Evolutionary conservation across 2,113 vertebrate species (phyloP), one percentile per base, ranked within the genome.

Genomic region (Polypterus senegalus): DNA sequence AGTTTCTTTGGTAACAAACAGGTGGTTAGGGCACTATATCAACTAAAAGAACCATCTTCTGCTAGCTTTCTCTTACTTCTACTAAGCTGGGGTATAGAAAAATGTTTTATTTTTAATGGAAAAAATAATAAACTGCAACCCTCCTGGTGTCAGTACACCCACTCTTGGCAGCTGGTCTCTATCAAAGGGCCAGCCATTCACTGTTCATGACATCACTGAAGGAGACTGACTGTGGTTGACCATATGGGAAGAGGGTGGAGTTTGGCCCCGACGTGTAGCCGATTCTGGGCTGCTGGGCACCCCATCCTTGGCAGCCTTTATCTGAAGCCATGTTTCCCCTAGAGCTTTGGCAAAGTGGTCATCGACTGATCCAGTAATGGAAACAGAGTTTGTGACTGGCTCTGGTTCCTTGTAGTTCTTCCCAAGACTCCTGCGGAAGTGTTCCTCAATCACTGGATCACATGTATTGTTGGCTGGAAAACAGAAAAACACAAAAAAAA

Each of bases 281-380:
- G 84, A 65, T 81, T 98, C 93, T 0, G 94, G 93, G 74, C 90
- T 90, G 71, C 82, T 75, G 3, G 85, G 80, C 1, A 83, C 82
- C 1, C 86, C 83, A 5, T 93, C 91, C 83, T 97, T 97, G 65
- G 88, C 88, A 0, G 93, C 93, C 76, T 99, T 99, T 61, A 99
- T 89, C 87, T 97, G 93, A 48, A 92, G 90, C 96, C 96, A 99
- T 7, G 91, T 97, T 66, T 98, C 95, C 8, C 96, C 96, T 55
- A 99, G 87, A 1, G 96, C 96, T 83, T 99, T 99, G 89, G 95
- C 90, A 9, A 99, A 99, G 84, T 99, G 96, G 85, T 99, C 96
- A 4, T 98, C 96, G 59, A 99, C 96, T 0, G 96, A 97, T 63
- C 95, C 96, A 0, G 96, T 98, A 85, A 97, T 97, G 81, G 96